Evolutionary conservation across 2,113 vertebrate genomes (phyloP).

Genomic region (Hippolais icterina): DNA sequence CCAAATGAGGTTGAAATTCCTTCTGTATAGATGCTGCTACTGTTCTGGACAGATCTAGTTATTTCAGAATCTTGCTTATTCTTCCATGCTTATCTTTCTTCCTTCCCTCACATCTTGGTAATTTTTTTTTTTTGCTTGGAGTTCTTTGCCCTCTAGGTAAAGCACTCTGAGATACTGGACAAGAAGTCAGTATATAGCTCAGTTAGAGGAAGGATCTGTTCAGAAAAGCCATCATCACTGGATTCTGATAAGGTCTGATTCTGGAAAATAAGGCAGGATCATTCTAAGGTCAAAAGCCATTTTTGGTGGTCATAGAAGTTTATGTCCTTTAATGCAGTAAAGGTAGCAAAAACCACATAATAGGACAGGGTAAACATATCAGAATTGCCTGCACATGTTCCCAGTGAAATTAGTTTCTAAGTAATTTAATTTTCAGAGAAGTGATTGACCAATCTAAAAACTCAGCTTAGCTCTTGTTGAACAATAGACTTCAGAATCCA

Average conservation of each 20-base stretch:
- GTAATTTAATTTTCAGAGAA: neutral
- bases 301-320: neutral
- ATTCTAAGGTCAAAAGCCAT: neutral
- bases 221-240: neutral
- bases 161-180: neutral
- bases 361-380: neutral
- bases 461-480: neutral
- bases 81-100: neutral
- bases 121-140: neutral
- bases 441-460: neutral
- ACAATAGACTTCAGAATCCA: neutral
- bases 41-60: rapidly evolving
- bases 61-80: neutral
- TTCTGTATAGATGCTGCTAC: neutral
- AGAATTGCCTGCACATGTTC: neutral
- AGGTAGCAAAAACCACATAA: neutral
- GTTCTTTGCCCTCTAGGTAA: neutral
- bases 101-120: neutral
- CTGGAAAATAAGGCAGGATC: neutral
- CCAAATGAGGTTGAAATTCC: neutral
- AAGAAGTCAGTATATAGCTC: neutral
- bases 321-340: neutral
- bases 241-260: neutral
- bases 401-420: neutral
- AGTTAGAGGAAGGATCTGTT: neutral